Evolutionary conservation across 2,113 vertebrate species (phyloP).

Genomic region (Amphilophus citrinellus): DNA sequence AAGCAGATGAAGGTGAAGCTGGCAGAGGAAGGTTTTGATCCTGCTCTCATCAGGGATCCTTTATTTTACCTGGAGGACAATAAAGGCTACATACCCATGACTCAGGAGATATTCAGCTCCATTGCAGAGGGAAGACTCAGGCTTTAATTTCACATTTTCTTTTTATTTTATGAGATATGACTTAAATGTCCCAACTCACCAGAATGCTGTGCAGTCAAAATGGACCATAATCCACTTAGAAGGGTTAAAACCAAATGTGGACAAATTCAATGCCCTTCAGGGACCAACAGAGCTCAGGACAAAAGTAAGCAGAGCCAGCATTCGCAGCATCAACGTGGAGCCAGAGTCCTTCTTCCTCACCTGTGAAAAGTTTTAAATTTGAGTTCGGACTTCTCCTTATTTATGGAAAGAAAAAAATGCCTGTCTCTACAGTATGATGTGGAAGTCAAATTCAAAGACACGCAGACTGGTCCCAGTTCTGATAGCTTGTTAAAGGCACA

Average conservation of each 20-base stretch:
- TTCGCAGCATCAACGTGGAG: conserved; percentile 96
- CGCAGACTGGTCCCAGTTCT: conserved; percentile 94
- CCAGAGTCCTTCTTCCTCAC: conserved; percentile 90
- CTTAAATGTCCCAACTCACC: conserved; percentile 80
- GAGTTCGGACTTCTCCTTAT: not conserved
- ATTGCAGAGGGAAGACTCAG: conserved; percentile 70
- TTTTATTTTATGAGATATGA: not conserved
- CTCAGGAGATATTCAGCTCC: conserved; percentile 80
- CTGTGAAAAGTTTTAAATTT: conserved; percentile 64
- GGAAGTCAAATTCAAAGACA: conserved; percentile 61
- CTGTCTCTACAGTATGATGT: not conserved
- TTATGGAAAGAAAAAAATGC: not conserved
- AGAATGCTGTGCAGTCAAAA: conserved; percentile 96
- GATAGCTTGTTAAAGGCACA: conserved; percentile 93
- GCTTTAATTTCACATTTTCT: conserved; percentile 59
- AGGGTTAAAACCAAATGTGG: conserved; percentile 94
- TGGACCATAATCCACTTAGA: conserved; percentile 99
- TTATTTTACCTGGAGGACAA: conserved; percentile 86
- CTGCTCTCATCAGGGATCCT: conserved; percentile 73
- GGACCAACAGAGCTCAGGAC: conserved; percentile 90
- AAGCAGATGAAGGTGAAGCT: conserved; percentile 87
- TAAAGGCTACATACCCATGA: conserved; percentile 84
- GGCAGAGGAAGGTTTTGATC: conserved; percentile 86
- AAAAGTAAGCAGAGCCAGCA: conserved; percentile 94
- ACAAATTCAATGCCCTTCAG: conserved; percentile 89